Conservation (phyloP, 2,113 vertebrate species). For the Eleginops maclovinus region DNA sequence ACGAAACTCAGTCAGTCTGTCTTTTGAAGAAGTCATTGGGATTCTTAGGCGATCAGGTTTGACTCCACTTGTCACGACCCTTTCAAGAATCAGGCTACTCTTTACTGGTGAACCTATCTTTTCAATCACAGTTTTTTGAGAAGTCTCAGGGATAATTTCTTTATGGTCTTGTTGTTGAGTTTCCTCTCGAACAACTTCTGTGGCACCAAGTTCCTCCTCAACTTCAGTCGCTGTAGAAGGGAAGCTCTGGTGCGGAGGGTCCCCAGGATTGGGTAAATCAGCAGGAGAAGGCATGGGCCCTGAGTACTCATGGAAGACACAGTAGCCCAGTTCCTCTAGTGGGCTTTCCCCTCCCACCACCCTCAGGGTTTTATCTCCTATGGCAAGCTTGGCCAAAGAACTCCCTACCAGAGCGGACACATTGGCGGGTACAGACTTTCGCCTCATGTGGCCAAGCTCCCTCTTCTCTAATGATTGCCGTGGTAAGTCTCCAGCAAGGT, state of each 20-base stretch:
- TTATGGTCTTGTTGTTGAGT: constrained; percentile 33
- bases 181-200: constrained; percentile 32
- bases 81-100: constrained; percentile 68
- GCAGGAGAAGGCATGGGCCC: constrained; percentile 80
- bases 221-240: constrained; percentile 55
- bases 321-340: constrained; percentile 73
- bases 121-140: constrained; percentile 46
- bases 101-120: constrained; percentile 68
- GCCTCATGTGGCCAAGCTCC: constrained; percentile 63
- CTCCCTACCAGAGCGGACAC: constrained; percentile 60
- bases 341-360: constrained; percentile 44
- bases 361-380: constrained; percentile 47
- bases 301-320: constrained; percentile 72
- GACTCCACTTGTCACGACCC: constrained; percentile 67
- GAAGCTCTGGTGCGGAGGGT: constrained; percentile 60
- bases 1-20: constrained; percentile 71
- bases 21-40: constrained; percentile 69
- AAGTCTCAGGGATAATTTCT: constrained; percentile 20
- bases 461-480: constrained; percentile 48
- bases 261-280: constrained; percentile 70
- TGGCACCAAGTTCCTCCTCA: constrained; percentile 33
- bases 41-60: constrained; percentile 79
- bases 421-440: constrained; percentile 71
- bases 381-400: constrained; percentile 64
- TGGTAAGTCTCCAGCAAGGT: constrained; percentile 70